Base-by-base conservation (phyloP, 1,140 invertebrate genomes). In the Drosophila paulistorum region DNA sequence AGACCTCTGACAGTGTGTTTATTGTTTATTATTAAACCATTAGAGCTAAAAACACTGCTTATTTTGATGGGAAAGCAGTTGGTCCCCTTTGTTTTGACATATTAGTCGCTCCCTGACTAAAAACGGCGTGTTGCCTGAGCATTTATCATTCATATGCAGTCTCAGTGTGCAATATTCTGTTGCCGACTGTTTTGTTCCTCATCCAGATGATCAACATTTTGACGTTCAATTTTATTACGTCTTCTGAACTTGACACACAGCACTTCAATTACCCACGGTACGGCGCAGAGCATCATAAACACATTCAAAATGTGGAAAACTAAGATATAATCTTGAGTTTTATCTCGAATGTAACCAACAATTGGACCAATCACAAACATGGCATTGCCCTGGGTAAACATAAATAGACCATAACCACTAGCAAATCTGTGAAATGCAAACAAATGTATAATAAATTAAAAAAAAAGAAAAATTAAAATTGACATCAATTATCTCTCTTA, bases 391-490 rank as follows among this genome's bases (percentile, higher is more conserved):
- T 93, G 93, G 26, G 94, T 82, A 17, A 95, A 92, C 94, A 95
- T 95, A 71, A 94, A 95, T 7, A 95, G 81, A 0, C 95, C 94
- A 67, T 94, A 95, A 0, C 95, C 95, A 0, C 94, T 93, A 1
- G 95, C 93, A 39, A 95, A 93, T 76, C 91, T 92, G 48, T 6
- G 41, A 13, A 7, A 65, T 14, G 62, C n/a, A 35, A 48, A 64
- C 30, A 30, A 39, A 26, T 30, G 14, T 30, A 10, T 10, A 33
- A 0, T n/a, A 14, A 51, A 59, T 23, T 23, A 23, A 1, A 23
- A 23, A 1, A 1, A 23, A 1, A 23, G 1, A 1, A 1, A 23
- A 23, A 23, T 2, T 0, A 11, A 13, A 4, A 39, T 6, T 20
- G 1, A 9, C 48, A 14, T n/a, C 9, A 55, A 6, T 33, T 11